Percentiles rank a stretch among this genome's conserved stretches.
Conservation (phyloP, 2,797 vertebrate genomes). For the Falco biarmicus region DNA sequence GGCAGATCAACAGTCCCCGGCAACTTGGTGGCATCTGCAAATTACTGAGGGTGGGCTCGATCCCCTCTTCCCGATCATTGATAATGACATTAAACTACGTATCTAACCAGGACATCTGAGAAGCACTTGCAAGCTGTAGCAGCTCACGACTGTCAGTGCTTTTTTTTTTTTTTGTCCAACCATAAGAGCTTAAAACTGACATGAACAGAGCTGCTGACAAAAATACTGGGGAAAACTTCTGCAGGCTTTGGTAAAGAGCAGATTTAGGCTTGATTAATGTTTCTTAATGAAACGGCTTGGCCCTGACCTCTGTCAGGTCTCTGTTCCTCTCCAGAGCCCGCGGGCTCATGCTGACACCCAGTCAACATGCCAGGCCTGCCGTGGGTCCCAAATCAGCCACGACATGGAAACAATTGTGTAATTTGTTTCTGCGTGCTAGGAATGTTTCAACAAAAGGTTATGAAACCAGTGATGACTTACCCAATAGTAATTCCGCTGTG, state of each 20-base stretch:
- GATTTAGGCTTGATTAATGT: neutral
- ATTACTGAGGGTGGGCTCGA: no score
- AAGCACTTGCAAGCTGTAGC: neutral
- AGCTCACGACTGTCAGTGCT: accelerated
- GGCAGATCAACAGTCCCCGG: no score
- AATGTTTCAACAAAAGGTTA: neutral
- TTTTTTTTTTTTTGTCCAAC: neutral
- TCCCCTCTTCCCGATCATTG: no score
- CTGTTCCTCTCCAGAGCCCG: neutral
- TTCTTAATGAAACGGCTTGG: constrained; percentile 5
- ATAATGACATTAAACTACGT: no score
- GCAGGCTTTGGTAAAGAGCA: neutral
- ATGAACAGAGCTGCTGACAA: neutral
- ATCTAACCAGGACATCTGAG: accelerated
- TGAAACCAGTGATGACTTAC: neutral
- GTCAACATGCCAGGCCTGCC: accelerated
- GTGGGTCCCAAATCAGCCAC: accelerated
- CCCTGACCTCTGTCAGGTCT: neutral
- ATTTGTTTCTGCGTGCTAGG: neutral
- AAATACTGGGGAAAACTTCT: accelerated
- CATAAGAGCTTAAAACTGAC: neutral
- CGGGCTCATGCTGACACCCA: neutral
- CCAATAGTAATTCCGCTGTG: neutral
- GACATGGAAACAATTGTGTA: neutral
- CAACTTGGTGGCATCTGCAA: no score